Percentiles rank a stretch among this genome's conserved stretches.
Conservation (phyloP, 2,888 invertebrate species). For the Cheilosia grossa region DNA sequence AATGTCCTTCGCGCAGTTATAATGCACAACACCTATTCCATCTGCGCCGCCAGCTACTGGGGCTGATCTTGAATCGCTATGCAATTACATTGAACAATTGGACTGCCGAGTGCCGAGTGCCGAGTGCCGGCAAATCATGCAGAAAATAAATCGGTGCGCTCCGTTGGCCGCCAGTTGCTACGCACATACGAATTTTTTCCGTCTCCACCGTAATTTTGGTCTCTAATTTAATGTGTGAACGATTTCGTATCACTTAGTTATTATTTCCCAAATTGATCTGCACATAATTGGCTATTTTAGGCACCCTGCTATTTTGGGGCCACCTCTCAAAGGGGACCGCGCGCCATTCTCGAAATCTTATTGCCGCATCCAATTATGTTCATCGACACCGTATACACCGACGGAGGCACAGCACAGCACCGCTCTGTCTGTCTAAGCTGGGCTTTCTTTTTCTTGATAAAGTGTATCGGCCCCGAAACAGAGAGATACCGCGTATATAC, state of each 20-base stretch:
- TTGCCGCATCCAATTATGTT: constrained; percentile 78
- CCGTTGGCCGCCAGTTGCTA: neutral
- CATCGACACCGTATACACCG: constrained; percentile 76
- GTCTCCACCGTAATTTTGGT: constrained; percentile 30
- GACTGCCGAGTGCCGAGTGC: too few species aligned
- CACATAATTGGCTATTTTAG: constrained; percentile 79
- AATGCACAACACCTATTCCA: constrained; percentile 11
- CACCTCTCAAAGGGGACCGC: constrained; percentile 67
- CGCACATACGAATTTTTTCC: constrained; percentile 27
- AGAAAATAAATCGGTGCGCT: constrained; percentile 56
- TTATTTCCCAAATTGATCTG: constrained; percentile 77
- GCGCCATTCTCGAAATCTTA: constrained; percentile 50
- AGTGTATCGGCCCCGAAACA: constrained; percentile 35
- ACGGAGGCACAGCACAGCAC: constrained; percentile 32
- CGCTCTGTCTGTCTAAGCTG: constrained; percentile 48
- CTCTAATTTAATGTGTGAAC: constrained; percentile 69
- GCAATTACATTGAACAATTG: constrained; percentile 39
- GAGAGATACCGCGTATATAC: constrained; percentile 37
- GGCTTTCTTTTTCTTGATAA: constrained; percentile 51
- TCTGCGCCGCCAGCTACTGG: constrained; percentile 56
- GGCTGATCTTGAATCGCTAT: constrained; percentile 13
- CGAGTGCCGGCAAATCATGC: constrained; percentile 43
- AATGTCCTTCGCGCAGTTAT: constrained; percentile 25
- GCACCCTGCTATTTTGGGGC: constrained; percentile 74
- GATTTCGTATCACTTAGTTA: constrained; percentile 72